Evolutionary conservation across 1,140 invertebrate species (phyloP).

Genomic region (Drosophila ohnishii): DNA sequence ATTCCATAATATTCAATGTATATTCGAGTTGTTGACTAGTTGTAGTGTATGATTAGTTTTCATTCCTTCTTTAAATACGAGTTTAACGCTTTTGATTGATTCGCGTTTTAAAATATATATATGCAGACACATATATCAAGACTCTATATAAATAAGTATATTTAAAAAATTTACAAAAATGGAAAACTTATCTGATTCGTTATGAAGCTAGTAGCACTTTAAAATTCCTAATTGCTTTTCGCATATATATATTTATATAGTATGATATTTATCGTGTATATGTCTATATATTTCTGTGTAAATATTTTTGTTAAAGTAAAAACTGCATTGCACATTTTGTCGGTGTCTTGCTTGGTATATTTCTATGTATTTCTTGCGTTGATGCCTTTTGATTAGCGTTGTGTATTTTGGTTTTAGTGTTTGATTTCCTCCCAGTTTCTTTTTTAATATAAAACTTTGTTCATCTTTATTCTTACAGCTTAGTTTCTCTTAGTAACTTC

Average conservation of each 20-base stretch:
- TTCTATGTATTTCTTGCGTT: constrained; percentile 39
- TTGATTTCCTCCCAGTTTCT: constrained; percentile 51
- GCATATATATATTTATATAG: constrained; percentile 27
- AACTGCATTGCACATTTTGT: constrained; percentile 76
- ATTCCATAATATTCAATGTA: constrained; percentile 36
- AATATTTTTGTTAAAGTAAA: constrained; percentile 70
- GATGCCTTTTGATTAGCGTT: constrained; percentile 62
- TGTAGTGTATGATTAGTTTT: constrained; percentile 39
- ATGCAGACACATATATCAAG: constrained; percentile 30
- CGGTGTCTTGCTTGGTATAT: constrained; percentile 36
- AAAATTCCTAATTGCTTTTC: constrained; percentile 33
- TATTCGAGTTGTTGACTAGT: constrained; percentile 52
- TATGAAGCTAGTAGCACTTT: constrained; percentile 54
- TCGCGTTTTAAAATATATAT: constrained; percentile 41
- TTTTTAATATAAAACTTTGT: constrained; percentile 22
- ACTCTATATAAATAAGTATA: constrained; percentile 40
- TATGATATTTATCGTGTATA: constrained; percentile 37
- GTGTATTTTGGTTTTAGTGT: constrained; percentile 59
- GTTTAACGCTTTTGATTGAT: constrained; percentile 47
- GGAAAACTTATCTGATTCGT: constrained; percentile 49
- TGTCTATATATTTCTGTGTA: constrained; percentile 42
- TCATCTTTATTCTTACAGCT: constrained; percentile 50
- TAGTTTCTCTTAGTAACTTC: constrained; percentile 70
- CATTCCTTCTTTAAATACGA: constrained; percentile 37
- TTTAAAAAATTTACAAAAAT: constrained; percentile 72